A percentile compares a stretch with the other conserved stretches of the same genome.
phyloP scores from a whole-genome alignment of 2,888 invertebrate species.

The Heliothis peltigera region DNA sequence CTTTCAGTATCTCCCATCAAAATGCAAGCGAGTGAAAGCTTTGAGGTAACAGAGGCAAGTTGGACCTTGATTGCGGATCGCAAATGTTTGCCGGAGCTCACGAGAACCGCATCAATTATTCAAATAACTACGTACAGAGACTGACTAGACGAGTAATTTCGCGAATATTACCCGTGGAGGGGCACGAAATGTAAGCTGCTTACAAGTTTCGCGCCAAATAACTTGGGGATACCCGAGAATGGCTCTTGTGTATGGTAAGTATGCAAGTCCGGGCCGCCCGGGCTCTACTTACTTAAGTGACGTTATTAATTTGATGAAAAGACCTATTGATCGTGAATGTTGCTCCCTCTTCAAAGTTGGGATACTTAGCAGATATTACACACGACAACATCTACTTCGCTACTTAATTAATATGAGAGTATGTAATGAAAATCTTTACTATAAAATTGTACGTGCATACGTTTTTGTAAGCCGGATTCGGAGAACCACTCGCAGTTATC shows the following conservation, averaged over 20 bases:
- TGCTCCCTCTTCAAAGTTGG: constrained; percentile 39
- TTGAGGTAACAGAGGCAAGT: constrained; percentile 74
- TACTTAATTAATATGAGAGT: constrained; percentile 16
- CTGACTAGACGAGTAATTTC: constrained; percentile 82
- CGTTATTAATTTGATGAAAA: constrained; percentile 80
- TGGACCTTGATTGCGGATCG: constrained; percentile 86
- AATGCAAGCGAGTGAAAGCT: constrained; percentile 70
- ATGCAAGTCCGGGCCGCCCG: constrained; percentile 66
- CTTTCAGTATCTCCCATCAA: constrained; percentile 61
- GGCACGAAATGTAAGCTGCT: constrained; percentile 83
- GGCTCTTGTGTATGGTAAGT: constrained; percentile 72
- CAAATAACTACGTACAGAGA: constrained; percentile 83
- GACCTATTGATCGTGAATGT: constrained; percentile 72
- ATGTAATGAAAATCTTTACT: constrained; percentile 16
- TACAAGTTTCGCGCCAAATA: constrained; percentile 82
- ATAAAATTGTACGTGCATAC: constrained; percentile 29
- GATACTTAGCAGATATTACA: constrained; percentile 31
- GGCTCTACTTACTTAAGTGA: constrained; percentile 71
- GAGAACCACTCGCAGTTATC: constrained; percentile 54
- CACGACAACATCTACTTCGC: constrained; percentile 13
- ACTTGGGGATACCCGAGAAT: constrained; percentile 76
- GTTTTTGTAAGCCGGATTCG: constrained; percentile 50
- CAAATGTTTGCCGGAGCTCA: constrained; percentile 85
- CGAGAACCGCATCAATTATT: constrained; percentile 85
- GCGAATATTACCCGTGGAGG: constrained; percentile 80